Percentiles rank a stretch among this genome's conserved stretches.
Conservation (phyloP, 2,888 invertebrate species). For the Brachylomia viminalis region DNA sequence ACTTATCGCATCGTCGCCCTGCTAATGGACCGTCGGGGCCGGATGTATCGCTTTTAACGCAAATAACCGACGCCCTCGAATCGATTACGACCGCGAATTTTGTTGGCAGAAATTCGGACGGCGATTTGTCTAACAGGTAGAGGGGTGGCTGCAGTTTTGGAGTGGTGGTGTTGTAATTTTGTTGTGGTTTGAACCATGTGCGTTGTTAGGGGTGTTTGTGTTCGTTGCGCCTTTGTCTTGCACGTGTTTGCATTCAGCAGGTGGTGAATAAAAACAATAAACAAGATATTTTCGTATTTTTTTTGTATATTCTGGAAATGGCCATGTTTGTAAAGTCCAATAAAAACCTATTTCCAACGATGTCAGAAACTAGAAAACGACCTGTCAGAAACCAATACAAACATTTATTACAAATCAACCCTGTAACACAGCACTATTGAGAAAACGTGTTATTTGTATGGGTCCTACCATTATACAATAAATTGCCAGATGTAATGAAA, state of each 20-base stretch:
- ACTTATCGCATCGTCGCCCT: slow-evolving; percentile 71
- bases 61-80: slow-evolving; percentile 68
- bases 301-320: too few species aligned
- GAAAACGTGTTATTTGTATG: too few species aligned
- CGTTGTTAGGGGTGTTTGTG: neutral
- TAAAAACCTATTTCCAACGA: too few species aligned
- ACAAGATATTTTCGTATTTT: too few species aligned
- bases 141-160: neutral
- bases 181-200: too few species aligned
- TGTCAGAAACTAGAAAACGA: too few species aligned
- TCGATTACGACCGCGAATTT: slow-evolving; percentile 71
- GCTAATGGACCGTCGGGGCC: slow-evolving; percentile 75
- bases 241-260: neutral
- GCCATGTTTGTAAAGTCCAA: too few species aligned
- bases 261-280: neutral
- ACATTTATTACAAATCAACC: too few species aligned
- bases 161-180: neutral
- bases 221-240: neutral
- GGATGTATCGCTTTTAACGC: slow-evolving; percentile 80
- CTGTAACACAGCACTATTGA: too few species aligned
- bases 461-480: too few species aligned
- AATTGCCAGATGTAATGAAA: too few species aligned
- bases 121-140: slow-evolving; percentile 56
- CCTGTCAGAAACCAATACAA: too few species aligned
- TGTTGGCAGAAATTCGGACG: slow-evolving; percentile 57